Base-by-base conservation (phyloP, 2,113 vertebrate species). In the Silurus glanis region DNA sequence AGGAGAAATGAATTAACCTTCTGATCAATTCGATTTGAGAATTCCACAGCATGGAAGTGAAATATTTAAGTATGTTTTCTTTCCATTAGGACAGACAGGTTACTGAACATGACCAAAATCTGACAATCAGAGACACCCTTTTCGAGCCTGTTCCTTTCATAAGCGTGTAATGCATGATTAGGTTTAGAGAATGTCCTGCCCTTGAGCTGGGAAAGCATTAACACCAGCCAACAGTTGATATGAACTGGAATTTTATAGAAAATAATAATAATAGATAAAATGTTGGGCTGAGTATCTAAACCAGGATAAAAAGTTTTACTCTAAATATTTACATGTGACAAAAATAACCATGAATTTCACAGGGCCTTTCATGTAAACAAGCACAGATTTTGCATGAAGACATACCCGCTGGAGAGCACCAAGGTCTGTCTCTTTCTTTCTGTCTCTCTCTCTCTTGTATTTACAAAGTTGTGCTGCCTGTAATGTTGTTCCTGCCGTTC, bases 361-460 rank as follows among this genome's bases (percentile, higher is more conserved):
- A 0, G 9, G 1, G 45, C 19, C 28, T 21, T 28, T 71, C 23
- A 66, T 81, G 64, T 37, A 62, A 49, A 49, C 47, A 37, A 10
- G 17, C 82, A 74, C 75, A 25, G 55, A 37, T 37, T 62, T 87
- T 58, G 53, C 80, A 72, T 80, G 66, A 69, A 51, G 56, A 96
- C 95, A 95, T 96, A 98, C 97, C 97, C 96, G 91, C 90, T 82
- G 23, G 94, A 91, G 82, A 93, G 93, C 86, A 96, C 94, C 95
- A 96, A 96, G 83, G 82, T 89, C 79, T 83, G 89, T 66, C 90
- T 88, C 88, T 66, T 85, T 84, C 90, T 90, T 86, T 89, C 88
- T 56, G 85, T 84, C 90, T 89, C 85, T 89, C 76, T 78, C 85
- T 89, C 49, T 14, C 49, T 78, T 6, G 76, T 53, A 75, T 55